A percentile compares a stretch with the other conserved stretches of the same genome.
phyloP scores from a whole-genome alignment of 2,888 invertebrate species.

The Dugesia japonica region DNA sequence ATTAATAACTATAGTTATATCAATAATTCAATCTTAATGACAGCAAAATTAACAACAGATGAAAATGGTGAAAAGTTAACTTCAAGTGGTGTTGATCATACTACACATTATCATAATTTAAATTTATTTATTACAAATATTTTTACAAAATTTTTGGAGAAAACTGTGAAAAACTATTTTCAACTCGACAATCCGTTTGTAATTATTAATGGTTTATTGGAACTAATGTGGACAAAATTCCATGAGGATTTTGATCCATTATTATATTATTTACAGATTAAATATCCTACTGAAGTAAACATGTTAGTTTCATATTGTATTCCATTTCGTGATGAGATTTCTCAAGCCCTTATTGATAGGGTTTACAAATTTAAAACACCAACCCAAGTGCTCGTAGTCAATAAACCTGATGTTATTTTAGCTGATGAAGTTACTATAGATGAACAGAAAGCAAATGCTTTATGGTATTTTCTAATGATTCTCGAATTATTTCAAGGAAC shows the following conservation, averaged over 20 bases:
- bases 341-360: background rate
- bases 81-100: background rate
- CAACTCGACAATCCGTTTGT: background rate
- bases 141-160: background rate
- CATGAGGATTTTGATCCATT: background rate
- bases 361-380: background rate
- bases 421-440: background rate
- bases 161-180: background rate
- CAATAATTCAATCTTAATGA: too few species aligned
- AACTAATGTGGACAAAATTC: background rate
- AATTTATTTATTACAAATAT: background rate
- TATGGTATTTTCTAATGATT: conserved; percentile 9
- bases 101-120: background rate
- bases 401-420: background rate
- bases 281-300: background rate
- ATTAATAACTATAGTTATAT: too few species aligned
- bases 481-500: background rate
- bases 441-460: background rate
- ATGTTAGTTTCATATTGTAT: background rate
- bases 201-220: background rate
- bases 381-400: background rate
- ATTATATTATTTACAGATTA: background rate
- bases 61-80: conserved; percentile 5
- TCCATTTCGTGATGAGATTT: background rate
- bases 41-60: background rate